Percentiles rank a stretch among this genome's conserved stretches.
These are phyloP conservation scores for Megalops atlanticus DNA, from an alignment of 2,113 vertebrate species.

Conservation along the genomic window DNA sequence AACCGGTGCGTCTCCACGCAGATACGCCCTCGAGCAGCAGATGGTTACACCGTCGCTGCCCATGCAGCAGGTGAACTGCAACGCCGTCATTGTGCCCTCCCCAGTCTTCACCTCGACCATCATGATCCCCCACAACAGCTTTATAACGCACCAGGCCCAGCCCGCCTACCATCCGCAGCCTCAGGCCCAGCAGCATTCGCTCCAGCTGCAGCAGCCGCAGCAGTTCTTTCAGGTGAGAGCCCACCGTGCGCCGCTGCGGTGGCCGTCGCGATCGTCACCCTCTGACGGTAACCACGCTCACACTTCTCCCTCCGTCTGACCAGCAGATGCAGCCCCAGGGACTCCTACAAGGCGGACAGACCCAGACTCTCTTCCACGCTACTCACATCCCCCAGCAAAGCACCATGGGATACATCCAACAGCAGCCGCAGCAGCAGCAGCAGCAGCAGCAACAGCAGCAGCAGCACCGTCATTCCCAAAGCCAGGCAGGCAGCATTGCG, in stretches of 20 bases:
- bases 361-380: slow-evolving; percentile 67
- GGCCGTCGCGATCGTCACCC: slow-evolving; percentile 3
- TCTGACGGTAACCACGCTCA: neutral
- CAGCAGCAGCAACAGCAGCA: slow-evolving; percentile 54
- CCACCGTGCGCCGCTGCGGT: neutral
- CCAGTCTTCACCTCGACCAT: slow-evolving; percentile 70
- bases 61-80: slow-evolving; percentile 69
- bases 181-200: slow-evolving; percentile 56
- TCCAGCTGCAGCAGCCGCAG: slow-evolving; percentile 71
- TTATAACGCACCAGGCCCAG: slow-evolving; percentile 68
- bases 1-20: slow-evolving; percentile 46
- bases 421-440: slow-evolving; percentile 58
- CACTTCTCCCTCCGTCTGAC: slow-evolving; percentile 24
- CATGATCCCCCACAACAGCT: slow-evolving; percentile 69
- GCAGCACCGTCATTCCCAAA: slow-evolving; percentile 70
- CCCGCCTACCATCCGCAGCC: slow-evolving; percentile 67
- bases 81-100: slow-evolving; percentile 62
- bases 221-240: slow-evolving; percentile 75
- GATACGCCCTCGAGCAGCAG: slow-evolving; percentile 76
- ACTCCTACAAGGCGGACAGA: slow-evolving; percentile 57
- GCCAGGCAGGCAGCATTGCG: slow-evolving; percentile 66
- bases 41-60: slow-evolving; percentile 62
- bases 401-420: slow-evolving; percentile 72
- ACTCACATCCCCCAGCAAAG: slow-evolving; percentile 62
- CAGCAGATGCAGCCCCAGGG: slow-evolving; percentile 75